Base-by-base conservation (phyloP, 2,888 invertebrate species). In the Tachystola acroxantha region DNA sequence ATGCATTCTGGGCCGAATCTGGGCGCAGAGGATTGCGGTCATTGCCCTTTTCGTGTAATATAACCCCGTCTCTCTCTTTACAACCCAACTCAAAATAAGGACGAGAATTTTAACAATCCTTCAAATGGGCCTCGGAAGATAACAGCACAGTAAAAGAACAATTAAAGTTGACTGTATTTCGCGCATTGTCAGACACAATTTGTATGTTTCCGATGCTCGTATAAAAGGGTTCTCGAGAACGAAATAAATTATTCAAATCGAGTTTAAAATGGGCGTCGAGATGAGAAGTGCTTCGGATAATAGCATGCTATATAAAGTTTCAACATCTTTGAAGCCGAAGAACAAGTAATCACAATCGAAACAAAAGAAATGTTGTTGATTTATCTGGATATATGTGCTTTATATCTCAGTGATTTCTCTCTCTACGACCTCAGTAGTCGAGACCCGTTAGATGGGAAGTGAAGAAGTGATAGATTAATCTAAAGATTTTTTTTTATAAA, bases 1-100 rank as follows among this genome's bases (percentile, higher is more conserved):
- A 79, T 71, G 69, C 75, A 80, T 27, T 79, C 76, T 78, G 75
- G 72, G 71, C 69, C 76, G 74, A 77, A 77, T 72, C 70, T 57
- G 55, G 57, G 41, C 63, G 63, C 69, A 61, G 57, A 65, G 57
- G 77, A 72, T 63, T 46, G 68, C 63, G 77, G 85, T 73, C 85
- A 71, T 57, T 61, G 78, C 64, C 81, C 80, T 67, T 59, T 64
- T 64, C 70, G 57, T n/a, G n/a, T n/a, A n/a, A n/a, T n/a, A n/a
- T n/a, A 57, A 51, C 56, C 58, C 57, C 53, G 67, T 64, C 42
- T 45, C 45, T 41, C 49, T 38, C 46, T 40, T n/a, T 54, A 43
- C 37, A 48, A 46, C 55, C 45, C 52, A 58, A 57, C 66, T 63
- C 61, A 57, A 68, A 73, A 66, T 63, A 69, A 66, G 68, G 59